These are phyloP conservation scores for Hydractinia echinata DNA, from an alignment of 30 jellyfish, hydroid and myxozoan genomes.

Conservation along the genomic window DNA sequence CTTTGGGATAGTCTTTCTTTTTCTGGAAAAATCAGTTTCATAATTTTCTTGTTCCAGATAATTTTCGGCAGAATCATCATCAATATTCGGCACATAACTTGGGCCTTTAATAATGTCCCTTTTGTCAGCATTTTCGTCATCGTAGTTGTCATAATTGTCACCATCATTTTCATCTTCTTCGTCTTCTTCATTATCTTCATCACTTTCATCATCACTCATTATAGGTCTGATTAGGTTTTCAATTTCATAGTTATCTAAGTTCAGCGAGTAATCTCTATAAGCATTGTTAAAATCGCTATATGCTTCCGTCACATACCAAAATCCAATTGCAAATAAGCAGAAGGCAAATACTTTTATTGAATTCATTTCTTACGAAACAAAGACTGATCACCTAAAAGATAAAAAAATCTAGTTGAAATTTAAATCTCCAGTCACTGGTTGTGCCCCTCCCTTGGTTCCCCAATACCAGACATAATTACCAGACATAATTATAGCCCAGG, in stretches of 20 bases:
- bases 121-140: slow-evolving; percentile 28
- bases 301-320: neutral
- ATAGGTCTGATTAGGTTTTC: neutral
- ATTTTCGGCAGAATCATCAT: slow-evolving; percentile 25
- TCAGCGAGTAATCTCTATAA: neutral
- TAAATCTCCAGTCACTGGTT: too few species aligned
- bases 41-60: slow-evolving; percentile 14
- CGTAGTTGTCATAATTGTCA: slow-evolving; percentile 17
- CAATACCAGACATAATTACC: too few species aligned
- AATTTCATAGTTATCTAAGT: slow-evolving; percentile 16
- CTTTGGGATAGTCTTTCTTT: slow-evolving; percentile 29
- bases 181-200: slow-evolving; percentile 36
- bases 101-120: slow-evolving; percentile 77
- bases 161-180: slow-evolving; percentile 13
- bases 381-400: too few species aligned
- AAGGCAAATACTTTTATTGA: too few species aligned
- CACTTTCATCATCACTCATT: slow-evolving; percentile 1
- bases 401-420: too few species aligned
- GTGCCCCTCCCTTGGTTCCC: too few species aligned
- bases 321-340: too few species aligned
- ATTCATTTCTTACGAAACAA: too few species aligned
- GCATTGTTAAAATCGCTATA: slow-evolving; percentile 10
- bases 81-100: slow-evolving; percentile 72
- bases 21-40: slow-evolving; percentile 27
- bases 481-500: too few species aligned